Base-by-base conservation (phyloP, 2,888 invertebrate genomes). In the Theristus sp. region DNA sequence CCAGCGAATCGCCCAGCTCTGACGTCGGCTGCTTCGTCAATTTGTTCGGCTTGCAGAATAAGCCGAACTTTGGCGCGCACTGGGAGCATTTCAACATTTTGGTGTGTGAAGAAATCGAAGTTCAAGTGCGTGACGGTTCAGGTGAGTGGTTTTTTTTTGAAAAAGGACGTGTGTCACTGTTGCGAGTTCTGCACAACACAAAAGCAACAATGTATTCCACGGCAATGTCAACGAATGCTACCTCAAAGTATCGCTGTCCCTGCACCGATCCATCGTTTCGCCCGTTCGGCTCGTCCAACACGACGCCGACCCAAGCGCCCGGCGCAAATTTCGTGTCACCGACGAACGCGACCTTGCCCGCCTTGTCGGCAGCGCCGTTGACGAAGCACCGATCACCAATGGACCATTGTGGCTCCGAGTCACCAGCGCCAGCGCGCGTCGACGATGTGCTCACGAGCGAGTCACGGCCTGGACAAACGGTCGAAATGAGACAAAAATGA, bases 191-290 rank as follows among this genome's bases (percentile, higher is more conserved):
- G n/a, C n/a, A n/a, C n/a, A n/a, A n/a, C n/a, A n/a, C n/a, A n/a
- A n/a, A n/a, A n/a, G n/a, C n/a, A n/a, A n/a, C n/a, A n/a, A n/a
- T n/a, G n/a, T n/a, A n/a, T n/a, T n/a, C n/a, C n/a, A n/a, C n/a
- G n/a, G n/a, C n/a, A n/a, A n/a, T n/a, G n/a, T n/a, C n/a, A n/a
- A n/a, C n/a, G n/a, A n/a, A n/a, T n/a, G 38, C 25, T 3, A 66
- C 66, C 38, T 63, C 58, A 58, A 67, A 67, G 69, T 76, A 93
- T 89, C 89, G 85, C 76, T 84, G 85, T 60, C 89, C 91, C 65
- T 84, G 86, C 46, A 96, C 89, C 57, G 88, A 84, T 61, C 96
- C 96, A 73, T 96, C 91, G 76, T 96, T 96, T 78, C 94, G 96
- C 57, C 96, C 96, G 62, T 84, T 78, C 0, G 89, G 84, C 66